These are phyloP conservation scores for Melopsittacus undulatus DNA, from an alignment of 2,797 vertebrate species.

Conservation along the genomic window DNA sequence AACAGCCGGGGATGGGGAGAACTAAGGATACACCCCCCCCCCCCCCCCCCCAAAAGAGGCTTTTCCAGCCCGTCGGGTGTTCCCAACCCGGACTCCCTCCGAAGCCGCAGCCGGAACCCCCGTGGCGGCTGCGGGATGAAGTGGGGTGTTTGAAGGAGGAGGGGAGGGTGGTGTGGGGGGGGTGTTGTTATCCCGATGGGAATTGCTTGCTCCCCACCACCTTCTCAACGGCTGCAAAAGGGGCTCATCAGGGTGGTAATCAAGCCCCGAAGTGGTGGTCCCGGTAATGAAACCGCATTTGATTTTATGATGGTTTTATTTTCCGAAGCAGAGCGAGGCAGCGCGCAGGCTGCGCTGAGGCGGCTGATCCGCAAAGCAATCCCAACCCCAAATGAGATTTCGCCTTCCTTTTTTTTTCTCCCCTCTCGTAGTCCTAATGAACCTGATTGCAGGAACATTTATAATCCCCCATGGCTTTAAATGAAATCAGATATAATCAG, in stretches of 20 bases:
- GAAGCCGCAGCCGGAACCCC: background rate
- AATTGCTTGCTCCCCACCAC: background rate
- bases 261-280: background rate
- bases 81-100: background rate
- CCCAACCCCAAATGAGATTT: slow-evolving; percentile 72
- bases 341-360: slow-evolving; percentile 38
- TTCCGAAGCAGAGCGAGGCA: background rate
- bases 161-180: too few relatives aligned
- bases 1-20: background rate
- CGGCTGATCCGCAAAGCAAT: slow-evolving; percentile 54
- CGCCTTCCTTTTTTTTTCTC: background rate
- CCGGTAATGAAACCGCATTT: background rate
- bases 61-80: background rate
- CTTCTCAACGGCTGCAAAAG: background rate
- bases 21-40: background rate
- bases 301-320: background rate
- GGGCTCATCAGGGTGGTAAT: background rate
- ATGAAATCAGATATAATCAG: slow-evolving; percentile 83
- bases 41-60: background rate
- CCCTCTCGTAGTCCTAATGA: slow-evolving; percentile 72
- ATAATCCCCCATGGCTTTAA: slow-evolving; percentile 79
- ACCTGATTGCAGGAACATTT: slow-evolving; percentile 79
- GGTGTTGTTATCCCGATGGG: background rate
- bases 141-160: background rate
- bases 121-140: too few relatives aligned